Evolutionary conservation across 2,888 invertebrate genomes (phyloP), one percentile per base, ranked within the genome.

Genomic region (Adelognathus sp.): DNA sequence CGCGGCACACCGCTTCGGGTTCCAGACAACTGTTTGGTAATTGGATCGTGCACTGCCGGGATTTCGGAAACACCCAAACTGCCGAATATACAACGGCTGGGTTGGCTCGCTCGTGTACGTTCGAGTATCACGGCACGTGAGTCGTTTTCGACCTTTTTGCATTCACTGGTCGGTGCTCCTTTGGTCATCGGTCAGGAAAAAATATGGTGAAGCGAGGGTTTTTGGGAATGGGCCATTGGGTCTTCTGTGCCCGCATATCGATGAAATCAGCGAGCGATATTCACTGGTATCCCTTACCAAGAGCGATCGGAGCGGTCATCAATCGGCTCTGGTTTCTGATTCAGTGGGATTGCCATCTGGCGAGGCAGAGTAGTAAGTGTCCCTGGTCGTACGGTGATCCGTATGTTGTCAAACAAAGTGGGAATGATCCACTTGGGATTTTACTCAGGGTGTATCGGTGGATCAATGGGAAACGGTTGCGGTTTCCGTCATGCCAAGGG

Each of bases 51-150:
- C 81, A 83, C 83, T 81, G 81, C 70, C 83, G 81, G 83, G 83
- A 85, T 84, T 84, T 85, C 83, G 83, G 82, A 83, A 85, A 85
- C 83, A 83, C 81, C 79, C 80, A 63, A 83, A 84, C 83, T 85
- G 84, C 81, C 82, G 82, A 71, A 80, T 82, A 80, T 78, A 78
- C 77, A 76, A 67, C 66, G 71, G 60, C 72, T n/a, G n/a, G n/a
- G n/a, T n/a, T n/a, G n/a, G n/a, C n/a, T n/a, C 72, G 71, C 64
- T 44, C 27, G 76, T 39, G 56, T 61, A 56, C 66, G 31, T 54
- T 54, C 41, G 33, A 54, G 56, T 27, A 44, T 11, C 29, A 31
- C 21, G 46, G 63, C 27, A 39, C 54, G 66, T 69, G 50, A 63
- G 72, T 72, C 63, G 69, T 67, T 69, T 83, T 74, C 52, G 39